Conservation (phyloP, 1,140 invertebrate species). For the Augochlora pura region DNA sequence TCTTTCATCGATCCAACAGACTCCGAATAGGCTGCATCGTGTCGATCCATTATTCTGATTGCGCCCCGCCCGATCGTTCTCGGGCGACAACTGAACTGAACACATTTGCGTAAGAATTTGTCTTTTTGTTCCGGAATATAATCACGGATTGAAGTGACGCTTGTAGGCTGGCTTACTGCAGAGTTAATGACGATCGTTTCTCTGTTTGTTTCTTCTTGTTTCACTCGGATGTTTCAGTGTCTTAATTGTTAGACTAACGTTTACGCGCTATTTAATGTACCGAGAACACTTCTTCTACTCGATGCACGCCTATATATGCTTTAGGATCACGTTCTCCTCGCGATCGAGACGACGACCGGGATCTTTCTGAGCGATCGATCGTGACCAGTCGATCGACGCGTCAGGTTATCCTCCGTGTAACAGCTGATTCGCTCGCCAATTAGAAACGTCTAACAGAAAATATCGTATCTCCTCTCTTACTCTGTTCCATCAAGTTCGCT, state of each 20-base stretch:
- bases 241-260: conserved; percentile 32
- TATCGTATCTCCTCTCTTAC: not conserved
- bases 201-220: not conserved
- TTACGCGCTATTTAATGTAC: conserved; percentile 5
- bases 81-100: conserved; percentile 41
- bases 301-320: conserved; percentile 1
- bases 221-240: conserved; percentile 30
- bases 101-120: conserved; percentile 32
- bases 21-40: not conserved
- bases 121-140: not conserved
- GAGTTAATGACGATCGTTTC: conserved; percentile 57
- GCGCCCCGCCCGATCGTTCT: not conserved
- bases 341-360: not conserved
- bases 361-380: too few species aligned
- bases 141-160: not conserved
- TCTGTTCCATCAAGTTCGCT: not conserved
- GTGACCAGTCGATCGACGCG: too few species aligned
- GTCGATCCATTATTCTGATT: not conserved
- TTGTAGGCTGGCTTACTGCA: conserved; percentile 50
- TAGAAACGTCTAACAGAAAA: conserved; percentile 14
- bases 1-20: not conserved
- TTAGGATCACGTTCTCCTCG: not conserved
- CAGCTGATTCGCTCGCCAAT: not conserved
- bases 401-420: not conserved
- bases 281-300: conserved; percentile 31